Evolutionary conservation across 2,888 invertebrate genomes (phyloP), one percentile per base, ranked within the genome.

Genomic region (Thymelicus lineola): DNA sequence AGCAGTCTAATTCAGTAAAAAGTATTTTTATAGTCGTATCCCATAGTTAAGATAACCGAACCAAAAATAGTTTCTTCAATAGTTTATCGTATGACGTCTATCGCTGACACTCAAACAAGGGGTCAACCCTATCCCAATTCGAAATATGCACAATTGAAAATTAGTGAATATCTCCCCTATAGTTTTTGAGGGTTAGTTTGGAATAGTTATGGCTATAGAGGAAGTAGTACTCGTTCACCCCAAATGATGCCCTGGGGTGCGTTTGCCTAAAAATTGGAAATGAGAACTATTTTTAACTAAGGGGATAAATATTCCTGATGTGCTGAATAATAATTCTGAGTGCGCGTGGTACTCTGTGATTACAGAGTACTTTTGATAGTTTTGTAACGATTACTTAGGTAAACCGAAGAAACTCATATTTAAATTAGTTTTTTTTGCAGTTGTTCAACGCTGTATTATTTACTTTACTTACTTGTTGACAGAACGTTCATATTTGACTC

Each of bases 61-160:
- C 12, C 42, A 42, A 1, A 42, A 42, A 42, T 42, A 42, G 42
- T 42, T 42, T 42, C 42, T 12, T 42, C 10, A 36, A 48, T 50
- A 64, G 12, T 55, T 64, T 14, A 53, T 53, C 7, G 62, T 36
- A 9, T 2, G 38, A 6, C 28, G 10, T 46, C 50, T 6, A 12
- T 35, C 57, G 45, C 46, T 45, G 6, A 35, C 20, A 7, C 15
- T 68, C 46, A n/a, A 17, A 62, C 62, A 7, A 6, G 7, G 6
- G n/a, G 6, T 35, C 35, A 68, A 68, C 62, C 62, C 63, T 58
- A 58, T 63, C 63, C 58, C 57, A 64, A 63, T 69, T 64, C 58
- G 69, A 69, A 69, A 69, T 69, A 69, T 69, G 69, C 69, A 69
- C 69, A 69, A 69, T 69, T 69, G 69, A 69, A 69, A 69, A 69